Evolutionary conservation across 1,140 invertebrate species (phyloP).

Genomic region (Andrena cerasifolii): DNA sequence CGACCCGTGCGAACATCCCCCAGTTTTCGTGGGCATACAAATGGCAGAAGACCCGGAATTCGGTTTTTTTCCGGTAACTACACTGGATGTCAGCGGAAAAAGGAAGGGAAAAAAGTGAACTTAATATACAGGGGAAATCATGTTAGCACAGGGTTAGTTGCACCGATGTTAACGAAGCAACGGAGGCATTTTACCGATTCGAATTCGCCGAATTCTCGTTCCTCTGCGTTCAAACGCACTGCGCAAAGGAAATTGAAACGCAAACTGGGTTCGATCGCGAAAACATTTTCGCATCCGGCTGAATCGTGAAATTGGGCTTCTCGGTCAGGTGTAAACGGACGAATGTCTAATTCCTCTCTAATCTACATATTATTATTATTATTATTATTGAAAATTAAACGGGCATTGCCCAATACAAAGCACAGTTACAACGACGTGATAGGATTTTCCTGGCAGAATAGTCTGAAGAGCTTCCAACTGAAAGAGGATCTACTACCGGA

Average conservation of each 20-base stretch:
- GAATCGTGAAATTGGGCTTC: not conserved
- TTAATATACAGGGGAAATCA: conserved; percentile 40
- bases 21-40: not conserved
- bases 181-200: conserved; percentile 29
- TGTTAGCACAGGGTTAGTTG: conserved; percentile 40
- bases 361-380: no score
- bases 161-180: conserved; percentile 47
- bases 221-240: conserved; percentile 1
- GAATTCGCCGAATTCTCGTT: conserved; percentile 11
- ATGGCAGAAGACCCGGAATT: not conserved
- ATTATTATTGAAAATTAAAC: no score
- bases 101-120: not conserved
- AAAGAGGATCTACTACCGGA: no score
- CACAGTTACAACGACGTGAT: no score
- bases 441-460: no score
- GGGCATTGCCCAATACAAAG: no score
- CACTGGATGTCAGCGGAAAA: conserved; percentile 13
- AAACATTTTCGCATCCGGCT: not conserved
- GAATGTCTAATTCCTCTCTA: no score
- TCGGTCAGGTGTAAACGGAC: not conserved
- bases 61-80: not conserved
- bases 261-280: not conserved
- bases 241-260: conserved; percentile 22
- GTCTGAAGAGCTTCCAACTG: no score
- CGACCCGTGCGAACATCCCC: not conserved